Percentiles rank a stretch among this genome's conserved stretches.
Evolutionary conservation across 2,888 invertebrate genomes (phyloP).

Genomic region (Apotomis betuletana): DNA sequence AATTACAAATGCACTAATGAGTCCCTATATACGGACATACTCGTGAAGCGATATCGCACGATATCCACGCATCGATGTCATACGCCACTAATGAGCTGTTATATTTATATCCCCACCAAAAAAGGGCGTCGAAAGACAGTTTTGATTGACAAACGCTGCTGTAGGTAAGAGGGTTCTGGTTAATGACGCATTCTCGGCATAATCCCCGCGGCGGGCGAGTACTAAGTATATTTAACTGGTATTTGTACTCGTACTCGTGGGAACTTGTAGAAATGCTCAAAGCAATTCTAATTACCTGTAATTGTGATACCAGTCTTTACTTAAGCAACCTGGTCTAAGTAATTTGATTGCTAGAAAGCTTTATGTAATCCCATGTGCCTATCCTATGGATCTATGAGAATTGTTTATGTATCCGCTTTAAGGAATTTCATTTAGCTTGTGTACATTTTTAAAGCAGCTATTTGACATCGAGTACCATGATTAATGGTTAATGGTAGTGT

Average conservation of each 20-base stretch:
- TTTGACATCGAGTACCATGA: too few species aligned
- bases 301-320: too few species aligned
- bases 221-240: constrained; percentile 39
- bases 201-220: constrained; percentile 51
- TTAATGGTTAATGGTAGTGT: too few species aligned
- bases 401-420: too few species aligned
- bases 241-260: constrained; percentile 14
- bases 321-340: too few species aligned
- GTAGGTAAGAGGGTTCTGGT: constrained; percentile 76
- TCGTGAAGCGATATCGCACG: not conserved
- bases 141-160: constrained; percentile 77
- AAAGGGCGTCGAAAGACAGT: constrained; percentile 68
- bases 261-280: not conserved
- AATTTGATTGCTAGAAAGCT: too few species aligned
- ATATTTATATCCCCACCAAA: constrained; percentile 74
- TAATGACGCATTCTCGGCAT: constrained; percentile 75
- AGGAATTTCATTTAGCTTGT: too few species aligned
- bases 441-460: too few species aligned
- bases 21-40: not conserved
- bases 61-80: constrained; percentile 20
- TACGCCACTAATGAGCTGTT: constrained; percentile 72
- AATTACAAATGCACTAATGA: not conserved
- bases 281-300: not conserved
- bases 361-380: too few species aligned
- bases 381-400: too few species aligned